Evolutionary conservation across 2,888 invertebrate species (phyloP).

Genomic region (Octonoba sinensis): DNA sequence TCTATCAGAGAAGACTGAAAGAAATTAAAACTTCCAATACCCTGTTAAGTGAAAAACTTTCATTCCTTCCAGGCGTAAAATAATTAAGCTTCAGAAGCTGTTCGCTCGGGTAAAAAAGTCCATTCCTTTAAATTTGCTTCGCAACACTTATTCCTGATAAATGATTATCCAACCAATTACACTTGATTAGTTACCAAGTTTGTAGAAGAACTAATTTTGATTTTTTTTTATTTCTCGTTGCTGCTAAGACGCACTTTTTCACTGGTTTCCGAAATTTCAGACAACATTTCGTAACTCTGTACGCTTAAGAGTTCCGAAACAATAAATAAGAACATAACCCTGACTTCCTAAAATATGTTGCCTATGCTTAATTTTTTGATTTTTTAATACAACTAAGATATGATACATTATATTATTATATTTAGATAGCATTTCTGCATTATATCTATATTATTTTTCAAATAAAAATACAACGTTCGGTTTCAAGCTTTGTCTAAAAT

Average conservation of each 20-base stretch:
- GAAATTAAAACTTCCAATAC: conserved; percentile 44
- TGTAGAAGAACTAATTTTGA: conserved; percentile 37
- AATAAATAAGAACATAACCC: too few relatives aligned
- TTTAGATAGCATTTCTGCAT: too few relatives aligned
- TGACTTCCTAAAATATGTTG: too few relatives aligned
- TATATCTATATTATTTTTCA: too few relatives aligned
- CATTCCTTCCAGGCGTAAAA: conserved; percentile 30
- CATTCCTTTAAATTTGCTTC: conserved; percentile 25
- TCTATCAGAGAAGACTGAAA: conserved; percentile 11
- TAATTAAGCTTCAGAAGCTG: conserved; percentile 46
- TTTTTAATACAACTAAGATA: too few relatives aligned
- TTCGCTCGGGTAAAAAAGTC: background rate
- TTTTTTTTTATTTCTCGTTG: conserved; percentile 8
- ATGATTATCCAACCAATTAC: conserved; percentile 58
- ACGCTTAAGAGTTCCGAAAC: too few relatives aligned
- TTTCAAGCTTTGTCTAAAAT: too few relatives aligned
- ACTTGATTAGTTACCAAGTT: conserved; percentile 55
- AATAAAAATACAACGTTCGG: too few relatives aligned
- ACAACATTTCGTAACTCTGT: too few relatives aligned
- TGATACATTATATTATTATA: too few relatives aligned
- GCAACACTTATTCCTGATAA: conserved; percentile 55
- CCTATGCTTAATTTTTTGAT: too few relatives aligned
- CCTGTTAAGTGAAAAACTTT: conserved; percentile 15
- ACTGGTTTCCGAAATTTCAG: too few relatives aligned
- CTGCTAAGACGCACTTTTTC: background rate